Evolutionary conservation across 2,888 invertebrate genomes (phyloP).

Genomic region (Lithophane socia): DNA sequence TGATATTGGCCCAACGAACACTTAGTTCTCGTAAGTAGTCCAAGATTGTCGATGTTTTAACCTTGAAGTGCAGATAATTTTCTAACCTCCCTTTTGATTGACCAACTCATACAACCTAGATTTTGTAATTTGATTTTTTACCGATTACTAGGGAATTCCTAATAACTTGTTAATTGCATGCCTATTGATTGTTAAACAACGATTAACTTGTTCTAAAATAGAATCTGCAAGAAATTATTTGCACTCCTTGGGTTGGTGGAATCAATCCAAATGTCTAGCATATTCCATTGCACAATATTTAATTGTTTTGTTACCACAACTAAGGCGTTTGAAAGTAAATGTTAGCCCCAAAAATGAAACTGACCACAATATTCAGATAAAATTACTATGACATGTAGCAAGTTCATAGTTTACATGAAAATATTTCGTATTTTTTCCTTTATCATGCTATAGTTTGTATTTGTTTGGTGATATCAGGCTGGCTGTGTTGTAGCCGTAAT

Average conservation of each 20-base stretch:
- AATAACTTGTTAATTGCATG: slow-evolving; percentile 19
- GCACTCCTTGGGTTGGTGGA: slow-evolving; percentile 62
- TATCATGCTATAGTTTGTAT: slow-evolving; percentile 43
- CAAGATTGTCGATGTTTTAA: slow-evolving; percentile 60
- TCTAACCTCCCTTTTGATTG: slow-evolving; percentile 74
- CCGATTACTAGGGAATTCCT: background rate
- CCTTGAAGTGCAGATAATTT: slow-evolving; percentile 71
- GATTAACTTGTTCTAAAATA: background rate
- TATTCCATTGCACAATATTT: slow-evolving; percentile 47
- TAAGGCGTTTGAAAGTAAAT: background rate
- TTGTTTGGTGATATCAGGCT: slow-evolving; percentile 79
- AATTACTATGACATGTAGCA: background rate
- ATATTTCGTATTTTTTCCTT: background rate
- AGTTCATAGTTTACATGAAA: background rate
- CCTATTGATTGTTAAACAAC: background rate
- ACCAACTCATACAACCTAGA: slow-evolving; percentile 64
- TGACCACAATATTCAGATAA: background rate
- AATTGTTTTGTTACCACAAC: background rate
- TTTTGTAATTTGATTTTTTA: slow-evolving; percentile 50
- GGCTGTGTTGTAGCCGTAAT: slow-evolving; percentile 86
- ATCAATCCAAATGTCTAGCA: slow-evolving; percentile 31
- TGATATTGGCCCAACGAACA: slow-evolving; percentile 76
- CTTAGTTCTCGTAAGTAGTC: slow-evolving; percentile 80
- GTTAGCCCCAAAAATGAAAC: background rate
- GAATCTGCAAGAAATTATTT: background rate